phyloP scores from a whole-genome alignment of 2,113 vertebrate species.

The Coreoperca whiteheadi region DNA sequence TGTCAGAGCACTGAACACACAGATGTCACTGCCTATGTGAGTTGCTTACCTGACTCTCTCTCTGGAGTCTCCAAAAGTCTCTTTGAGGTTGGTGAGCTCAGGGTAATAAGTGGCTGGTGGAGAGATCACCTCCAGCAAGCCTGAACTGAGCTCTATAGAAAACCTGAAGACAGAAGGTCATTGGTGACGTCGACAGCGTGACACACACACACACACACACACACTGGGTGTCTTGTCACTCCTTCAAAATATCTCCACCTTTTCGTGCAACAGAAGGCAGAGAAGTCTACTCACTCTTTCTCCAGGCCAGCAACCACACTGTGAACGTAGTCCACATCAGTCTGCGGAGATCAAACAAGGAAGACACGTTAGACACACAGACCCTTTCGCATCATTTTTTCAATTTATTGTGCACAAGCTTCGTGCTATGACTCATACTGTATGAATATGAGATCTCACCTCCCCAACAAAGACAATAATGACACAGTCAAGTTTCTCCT shows the following conservation, averaged over 20 bases:
- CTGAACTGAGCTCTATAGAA: conserved; percentile 93
- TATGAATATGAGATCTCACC: conserved; percentile 81
- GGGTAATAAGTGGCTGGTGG: conserved; percentile 95
- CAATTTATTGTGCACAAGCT: neutral
- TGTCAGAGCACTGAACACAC: neutral
- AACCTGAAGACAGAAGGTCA: conserved; percentile 85
- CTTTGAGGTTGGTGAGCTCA: conserved; percentile 93
- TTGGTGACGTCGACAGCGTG: neutral
- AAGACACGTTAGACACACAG: conserved; percentile 10
- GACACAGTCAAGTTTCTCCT: conserved; percentile 97
- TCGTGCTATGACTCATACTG: neutral
- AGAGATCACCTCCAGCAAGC: conserved; percentile 96
- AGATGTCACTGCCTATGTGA: neutral
- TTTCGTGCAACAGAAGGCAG: neutral
- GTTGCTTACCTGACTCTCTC: conserved; percentile 92
- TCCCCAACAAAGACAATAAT: conserved; percentile 97
- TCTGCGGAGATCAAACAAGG: conserved; percentile 82
- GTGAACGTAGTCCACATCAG: conserved; percentile 93
- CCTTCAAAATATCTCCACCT: neutral
- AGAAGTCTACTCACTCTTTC: conserved; percentile 91
- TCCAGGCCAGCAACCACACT: conserved; percentile 91
- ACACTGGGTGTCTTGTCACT: neutral
- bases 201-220: neutral
- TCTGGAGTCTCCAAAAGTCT: conserved; percentile 97
- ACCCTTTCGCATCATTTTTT: no score